Conservation (phyloP, 2,113 vertebrate genomes). For the Ornithorhynchus anatinus region DNA sequence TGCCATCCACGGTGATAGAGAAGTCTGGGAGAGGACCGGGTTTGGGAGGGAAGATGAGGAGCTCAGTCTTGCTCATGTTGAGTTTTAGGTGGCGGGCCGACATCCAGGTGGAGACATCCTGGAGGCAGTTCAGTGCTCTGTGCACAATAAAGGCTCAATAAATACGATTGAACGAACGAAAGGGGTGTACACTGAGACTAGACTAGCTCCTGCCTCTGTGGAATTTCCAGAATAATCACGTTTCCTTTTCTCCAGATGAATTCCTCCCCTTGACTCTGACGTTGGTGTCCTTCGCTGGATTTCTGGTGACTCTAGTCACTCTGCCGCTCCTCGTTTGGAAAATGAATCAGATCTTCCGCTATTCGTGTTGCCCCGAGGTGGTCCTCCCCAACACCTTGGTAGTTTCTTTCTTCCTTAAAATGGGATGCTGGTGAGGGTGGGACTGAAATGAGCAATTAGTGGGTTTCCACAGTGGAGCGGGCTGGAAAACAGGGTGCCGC, state of each 20-base stretch:
- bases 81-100: no score
- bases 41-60: no score
- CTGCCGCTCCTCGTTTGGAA: conserved; percentile 62
- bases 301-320: conserved; percentile 42
- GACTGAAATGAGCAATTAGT: neutral
- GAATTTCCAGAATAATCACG: no score
- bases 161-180: no score
- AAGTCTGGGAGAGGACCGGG: no score
- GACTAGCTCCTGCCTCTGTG: no score
- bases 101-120: no score
- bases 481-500: neutral
- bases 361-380: conserved; percentile 57
- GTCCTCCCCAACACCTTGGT: conserved; percentile 72
- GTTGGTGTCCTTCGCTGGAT: conserved; percentile 46
- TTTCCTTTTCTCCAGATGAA: conserved; percentile 48
- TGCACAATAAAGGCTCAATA: no score
- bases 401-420: conserved; percentile 12
- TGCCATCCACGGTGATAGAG: no score
- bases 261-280: conserved; percentile 32
- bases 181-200: no score
- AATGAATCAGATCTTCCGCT: conserved; percentile 37
- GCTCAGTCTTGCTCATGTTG: no score
- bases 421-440: neutral
- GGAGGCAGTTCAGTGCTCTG: no score
- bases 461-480: neutral